Conservation (phyloP, 2,797 vertebrate species). For the Gadopsis marmoratus region DNA sequence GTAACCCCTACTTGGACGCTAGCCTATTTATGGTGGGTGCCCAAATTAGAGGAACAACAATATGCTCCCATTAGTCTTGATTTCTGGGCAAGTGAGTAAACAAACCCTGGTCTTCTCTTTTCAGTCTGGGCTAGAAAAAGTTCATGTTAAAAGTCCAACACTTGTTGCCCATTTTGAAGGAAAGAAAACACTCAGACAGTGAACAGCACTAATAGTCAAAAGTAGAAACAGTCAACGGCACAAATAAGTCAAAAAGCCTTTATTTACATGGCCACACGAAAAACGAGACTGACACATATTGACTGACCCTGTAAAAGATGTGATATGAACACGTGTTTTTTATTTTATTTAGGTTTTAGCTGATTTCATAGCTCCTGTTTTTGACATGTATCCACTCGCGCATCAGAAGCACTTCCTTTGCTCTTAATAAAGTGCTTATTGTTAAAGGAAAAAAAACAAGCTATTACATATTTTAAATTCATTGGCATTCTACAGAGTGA, state of each 20-base stretch:
- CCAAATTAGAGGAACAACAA: slow-evolving; percentile 57
- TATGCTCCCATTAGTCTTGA: slow-evolving; percentile 49
- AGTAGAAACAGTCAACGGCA: neutral
- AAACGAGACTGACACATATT: neutral
- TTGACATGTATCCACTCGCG: neutral
- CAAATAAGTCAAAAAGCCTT: neutral
- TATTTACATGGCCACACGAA: neutral
- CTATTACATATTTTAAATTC: neutral
- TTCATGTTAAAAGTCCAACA: slow-evolving; percentile 22
- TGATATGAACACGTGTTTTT: neutral
- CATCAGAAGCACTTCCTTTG: neutral
- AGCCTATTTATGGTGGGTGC: slow-evolving; percentile 48
- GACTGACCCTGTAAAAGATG: neutral
- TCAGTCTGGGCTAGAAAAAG: slow-evolving; percentile 12
- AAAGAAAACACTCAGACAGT: neutral
- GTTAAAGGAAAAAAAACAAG: neutral
- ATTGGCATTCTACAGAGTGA: neutral
- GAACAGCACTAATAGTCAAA: neutral
- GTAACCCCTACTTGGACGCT: slow-evolving; percentile 63
- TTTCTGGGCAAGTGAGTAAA: slow-evolving; percentile 47
- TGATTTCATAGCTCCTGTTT: neutral
- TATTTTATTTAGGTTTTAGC: neutral
- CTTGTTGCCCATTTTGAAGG: neutral
- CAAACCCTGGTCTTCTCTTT: slow-evolving; percentile 5
- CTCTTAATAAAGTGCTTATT: neutral